Percentiles rank a stretch among this genome's conserved stretches.
These are phyloP conservation scores for Aleiodes leptofemur DNA, from an alignment of 2,888 invertebrate species.

Conservation along the genomic window DNA sequence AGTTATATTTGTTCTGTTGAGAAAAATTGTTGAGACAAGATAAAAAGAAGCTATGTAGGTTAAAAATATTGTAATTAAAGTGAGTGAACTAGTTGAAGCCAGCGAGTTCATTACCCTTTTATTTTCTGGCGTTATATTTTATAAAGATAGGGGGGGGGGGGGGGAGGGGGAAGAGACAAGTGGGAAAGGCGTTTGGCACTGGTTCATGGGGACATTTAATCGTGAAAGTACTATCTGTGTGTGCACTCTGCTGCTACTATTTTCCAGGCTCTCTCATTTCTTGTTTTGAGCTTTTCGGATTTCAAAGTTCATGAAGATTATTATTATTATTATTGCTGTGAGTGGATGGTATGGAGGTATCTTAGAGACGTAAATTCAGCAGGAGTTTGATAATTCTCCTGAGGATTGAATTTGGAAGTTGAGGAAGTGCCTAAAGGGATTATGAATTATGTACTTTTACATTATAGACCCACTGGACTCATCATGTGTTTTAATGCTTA, in stretches of 20 bases:
- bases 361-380: too few species aligned
- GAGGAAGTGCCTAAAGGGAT: too few species aligned
- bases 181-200: constrained; percentile 23
- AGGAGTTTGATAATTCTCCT: too few species aligned
- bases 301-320: too few species aligned
- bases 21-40: background rate
- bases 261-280: background rate
- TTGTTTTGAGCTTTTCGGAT: too few species aligned
- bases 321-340: too few species aligned
- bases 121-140: constrained; percentile 20
- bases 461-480: too few species aligned
- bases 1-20: background rate
- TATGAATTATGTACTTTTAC: too few species aligned
- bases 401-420: too few species aligned
- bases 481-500: too few species aligned
- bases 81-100: constrained; percentile 8
- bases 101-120: constrained; percentile 11
- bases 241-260: too few species aligned
- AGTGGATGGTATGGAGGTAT: too few species aligned
- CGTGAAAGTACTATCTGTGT: constrained; percentile 7
- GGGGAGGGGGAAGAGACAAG: background rate
- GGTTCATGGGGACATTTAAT: constrained; percentile 20
- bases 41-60: background rate
- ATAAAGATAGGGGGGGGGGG: constrained; percentile 7
- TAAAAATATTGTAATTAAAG: constrained; percentile 16